Base-by-base conservation (phyloP, 2,113 vertebrate genomes). In the Pholis gunnellus region DNA sequence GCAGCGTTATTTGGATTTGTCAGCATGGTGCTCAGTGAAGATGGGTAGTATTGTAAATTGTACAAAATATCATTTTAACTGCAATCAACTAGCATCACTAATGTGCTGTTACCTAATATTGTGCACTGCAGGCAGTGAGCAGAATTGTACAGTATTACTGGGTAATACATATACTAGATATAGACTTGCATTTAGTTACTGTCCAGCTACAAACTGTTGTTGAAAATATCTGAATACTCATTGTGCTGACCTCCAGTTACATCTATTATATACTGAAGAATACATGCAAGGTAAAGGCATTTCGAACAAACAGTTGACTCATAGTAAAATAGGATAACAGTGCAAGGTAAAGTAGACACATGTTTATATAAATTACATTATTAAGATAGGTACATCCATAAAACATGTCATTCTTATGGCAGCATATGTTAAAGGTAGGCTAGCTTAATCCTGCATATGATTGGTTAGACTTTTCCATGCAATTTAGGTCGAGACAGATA, bases 51-150 rank as follows among this genome's bases (percentile, higher is more conserved):
- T 84, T 91, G 84, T 93, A 88, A 89, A 90, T 87, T 87, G 83
- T 90, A 89, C 56, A 87, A 78, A 84, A 81, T 70, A 84, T 78
- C 36, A 85, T 18, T 75, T 79, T 10, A 85, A 83, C 75, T 81
- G 70, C 81, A 83, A 85, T 68, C 84, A 78, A 89, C 78, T 81
- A 85, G 82, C 79, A 75, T 85, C 65, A 71, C 69, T 68, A 59
- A 81, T 73, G 76, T 88, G 82, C 82, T 84, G 83, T 92, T 92
- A 64, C 64, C 20, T 68, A 79, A 84, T 78, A 70, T 79, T 85
- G 73, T 92, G 86, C 88, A 91, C 90, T 93, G 93, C 91, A 78
- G 93, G 90, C 90, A 91, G 89, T 92, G 91, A 87, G 85, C 78
- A 88, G 74, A 79, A 72, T 85, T 9, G 22, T 78, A 79, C 79